Percentiles rank a stretch among this genome's conserved stretches.
These are phyloP conservation scores for Tragelaphus eurycerus DNA, from an alignment of 2,797 vertebrate genomes.

Conservation along the genomic window DNA sequence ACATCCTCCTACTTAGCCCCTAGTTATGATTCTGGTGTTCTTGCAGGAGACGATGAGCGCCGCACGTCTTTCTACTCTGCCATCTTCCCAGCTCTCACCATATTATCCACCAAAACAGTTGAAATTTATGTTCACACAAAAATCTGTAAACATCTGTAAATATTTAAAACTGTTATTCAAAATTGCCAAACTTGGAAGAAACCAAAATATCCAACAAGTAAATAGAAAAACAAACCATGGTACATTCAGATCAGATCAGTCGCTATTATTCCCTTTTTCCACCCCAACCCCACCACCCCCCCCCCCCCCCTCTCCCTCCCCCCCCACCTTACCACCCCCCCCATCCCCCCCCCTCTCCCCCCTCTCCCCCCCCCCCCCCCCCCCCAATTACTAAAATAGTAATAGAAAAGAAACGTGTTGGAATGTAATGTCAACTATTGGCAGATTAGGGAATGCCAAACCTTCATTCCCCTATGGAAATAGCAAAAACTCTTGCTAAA, in stretches of 20 bases:
- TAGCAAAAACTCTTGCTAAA: not conserved
- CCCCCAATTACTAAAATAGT: not conserved
- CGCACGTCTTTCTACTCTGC: not conserved
- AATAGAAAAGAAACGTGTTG: not conserved
- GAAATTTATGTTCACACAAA: not conserved
- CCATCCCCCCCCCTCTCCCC: no score
- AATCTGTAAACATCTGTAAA: not conserved
- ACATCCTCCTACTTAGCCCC: not conserved
- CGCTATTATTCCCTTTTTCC: no score
- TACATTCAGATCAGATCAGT: no score
- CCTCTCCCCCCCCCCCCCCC: no score
- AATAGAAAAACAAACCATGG: not conserved
- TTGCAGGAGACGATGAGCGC: not conserved
- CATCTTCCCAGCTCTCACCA: not conserved
- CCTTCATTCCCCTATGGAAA: not conserved
- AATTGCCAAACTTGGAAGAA: not conserved
- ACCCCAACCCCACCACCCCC: no score
- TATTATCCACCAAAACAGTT: not conserved
- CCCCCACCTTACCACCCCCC: no score
- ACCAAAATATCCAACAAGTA: not conserved
- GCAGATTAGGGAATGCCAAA: not conserved
- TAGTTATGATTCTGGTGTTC: not conserved
- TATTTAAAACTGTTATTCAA: not conserved
- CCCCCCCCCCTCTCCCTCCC: no score
- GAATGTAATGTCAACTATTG: not conserved